Percentiles rank a stretch among this genome's conserved stretches.
Conservation (phyloP, 2,797 vertebrate genomes). For the Megalops cyprinoides region DNA sequence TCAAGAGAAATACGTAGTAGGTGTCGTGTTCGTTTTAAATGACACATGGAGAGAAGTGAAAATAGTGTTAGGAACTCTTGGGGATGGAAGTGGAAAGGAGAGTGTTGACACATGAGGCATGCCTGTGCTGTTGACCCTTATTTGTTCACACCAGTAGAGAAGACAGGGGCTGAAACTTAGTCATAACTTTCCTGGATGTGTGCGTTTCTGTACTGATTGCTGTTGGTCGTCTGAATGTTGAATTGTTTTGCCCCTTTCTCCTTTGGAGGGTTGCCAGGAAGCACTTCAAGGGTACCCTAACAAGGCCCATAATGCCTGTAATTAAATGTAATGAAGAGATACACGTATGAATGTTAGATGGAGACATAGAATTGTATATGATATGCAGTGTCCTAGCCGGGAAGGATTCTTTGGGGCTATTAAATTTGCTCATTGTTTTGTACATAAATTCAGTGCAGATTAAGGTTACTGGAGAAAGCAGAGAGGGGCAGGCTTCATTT, state of each 20-base stretch:
- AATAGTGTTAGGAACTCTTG: background rate
- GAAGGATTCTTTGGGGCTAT: background rate
- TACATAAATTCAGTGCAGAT: background rate
- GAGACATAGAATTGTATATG: background rate
- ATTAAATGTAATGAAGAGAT: background rate
- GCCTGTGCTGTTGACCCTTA: background rate
- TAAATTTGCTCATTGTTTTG: background rate
- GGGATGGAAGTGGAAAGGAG: background rate
- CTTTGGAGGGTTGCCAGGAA: background rate
- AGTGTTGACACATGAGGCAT: background rate
- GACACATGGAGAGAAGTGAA: background rate
- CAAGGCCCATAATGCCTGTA: background rate
- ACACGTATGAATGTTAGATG: background rate
- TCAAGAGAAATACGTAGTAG: no score
- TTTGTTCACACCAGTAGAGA: background rate
- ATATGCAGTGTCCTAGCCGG: constrained; percentile 5
- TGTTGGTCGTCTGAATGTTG: background rate
- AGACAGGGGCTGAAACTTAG: background rate
- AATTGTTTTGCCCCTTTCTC: background rate
- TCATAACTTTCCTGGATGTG: background rate
- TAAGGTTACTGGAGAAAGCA: no score
- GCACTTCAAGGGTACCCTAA: background rate
- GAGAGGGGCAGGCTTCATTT: no score
- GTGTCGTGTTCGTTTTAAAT: background rate
- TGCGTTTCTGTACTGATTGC: background rate